phyloP scores from a whole-genome alignment of 1,140 invertebrate species.

The Leguminivora glycinivorella region DNA sequence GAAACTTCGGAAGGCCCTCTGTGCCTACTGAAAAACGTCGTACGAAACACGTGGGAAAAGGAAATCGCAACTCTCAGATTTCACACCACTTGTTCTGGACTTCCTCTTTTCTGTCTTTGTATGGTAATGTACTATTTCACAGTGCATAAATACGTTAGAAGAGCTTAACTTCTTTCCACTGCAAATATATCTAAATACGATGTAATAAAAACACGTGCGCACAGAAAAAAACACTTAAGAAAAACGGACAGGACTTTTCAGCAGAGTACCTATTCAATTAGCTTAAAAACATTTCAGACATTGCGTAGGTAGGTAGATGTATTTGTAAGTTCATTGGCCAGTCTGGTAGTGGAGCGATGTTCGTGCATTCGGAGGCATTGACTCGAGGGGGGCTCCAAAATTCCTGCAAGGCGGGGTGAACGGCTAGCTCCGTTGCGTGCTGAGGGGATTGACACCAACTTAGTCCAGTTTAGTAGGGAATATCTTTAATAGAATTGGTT shows the following conservation, averaged over 20 bases:
- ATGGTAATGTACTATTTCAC: no score
- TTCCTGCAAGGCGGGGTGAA: constrained; percentile 42
- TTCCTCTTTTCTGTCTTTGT: no score
- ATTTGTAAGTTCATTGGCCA: constrained; percentile 41
- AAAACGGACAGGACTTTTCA: not conserved
- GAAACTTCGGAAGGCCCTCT: no score
- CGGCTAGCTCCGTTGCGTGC: constrained; percentile 41
- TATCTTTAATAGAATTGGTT: not conserved
- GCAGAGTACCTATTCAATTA: not conserved
- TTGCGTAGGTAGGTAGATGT: constrained; percentile 5
- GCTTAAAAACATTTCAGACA: not conserved
- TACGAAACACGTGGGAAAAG: no score
- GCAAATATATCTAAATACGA: no score
- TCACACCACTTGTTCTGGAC: no score
- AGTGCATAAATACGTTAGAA: no score
- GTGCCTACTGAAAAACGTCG: no score
- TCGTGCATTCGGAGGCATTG: constrained; percentile 47
- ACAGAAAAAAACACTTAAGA: not conserved
- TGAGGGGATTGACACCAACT: constrained; percentile 38
- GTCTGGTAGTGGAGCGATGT: constrained; percentile 43
- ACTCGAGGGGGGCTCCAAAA: constrained; percentile 44
- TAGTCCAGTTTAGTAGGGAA: constrained; percentile 32
- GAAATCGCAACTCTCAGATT: no score
- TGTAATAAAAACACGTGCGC: no score
- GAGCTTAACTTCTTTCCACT: no score